Evolutionary conservation across 2,113 vertebrate species (phyloP).

Genomic region (Thamnophis sirtalis): DNA sequence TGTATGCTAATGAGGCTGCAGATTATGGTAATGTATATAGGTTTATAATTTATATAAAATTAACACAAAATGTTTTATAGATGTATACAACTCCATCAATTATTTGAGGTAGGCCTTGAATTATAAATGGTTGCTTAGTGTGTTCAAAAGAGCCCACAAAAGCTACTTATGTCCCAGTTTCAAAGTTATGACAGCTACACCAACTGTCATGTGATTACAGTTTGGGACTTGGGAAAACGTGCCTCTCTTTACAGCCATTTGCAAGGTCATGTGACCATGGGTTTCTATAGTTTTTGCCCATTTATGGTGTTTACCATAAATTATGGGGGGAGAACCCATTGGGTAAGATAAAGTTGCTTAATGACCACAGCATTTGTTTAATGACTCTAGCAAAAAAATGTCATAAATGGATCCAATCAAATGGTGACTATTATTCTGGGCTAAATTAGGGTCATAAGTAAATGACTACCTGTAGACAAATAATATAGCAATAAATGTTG

Average conservation of each 20-base stretch:
- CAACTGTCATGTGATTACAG: not conserved
- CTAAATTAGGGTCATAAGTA: not conserved
- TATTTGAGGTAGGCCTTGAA: not conserved
- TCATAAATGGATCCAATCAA: not conserved
- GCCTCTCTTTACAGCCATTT: not conserved
- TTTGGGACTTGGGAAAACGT: not conserved
- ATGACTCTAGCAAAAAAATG: not conserved
- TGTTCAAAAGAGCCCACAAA: not conserved
- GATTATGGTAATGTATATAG: not conserved
- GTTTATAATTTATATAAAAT: not conserved
- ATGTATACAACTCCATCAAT: not conserved
- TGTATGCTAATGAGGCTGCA: not conserved
- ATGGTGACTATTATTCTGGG: not conserved
- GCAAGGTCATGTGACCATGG: too few species aligned
- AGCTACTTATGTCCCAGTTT: not conserved
- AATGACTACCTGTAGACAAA: not conserved
- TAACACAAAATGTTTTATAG: not conserved
- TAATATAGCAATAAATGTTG: not conserved
- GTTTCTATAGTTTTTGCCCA: too few species aligned
- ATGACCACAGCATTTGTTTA: not conserved
- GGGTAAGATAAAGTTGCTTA: not conserved
- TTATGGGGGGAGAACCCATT: too few species aligned
- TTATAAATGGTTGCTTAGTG: not conserved
- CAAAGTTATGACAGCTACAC: too few species aligned
- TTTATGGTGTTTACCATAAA: too few species aligned